Percentiles rank a stretch among this genome's conserved stretches.
Evolutionary conservation across 2,113 vertebrate species (phyloP).

Genomic region (Prionailurus viverrinus): DNA sequence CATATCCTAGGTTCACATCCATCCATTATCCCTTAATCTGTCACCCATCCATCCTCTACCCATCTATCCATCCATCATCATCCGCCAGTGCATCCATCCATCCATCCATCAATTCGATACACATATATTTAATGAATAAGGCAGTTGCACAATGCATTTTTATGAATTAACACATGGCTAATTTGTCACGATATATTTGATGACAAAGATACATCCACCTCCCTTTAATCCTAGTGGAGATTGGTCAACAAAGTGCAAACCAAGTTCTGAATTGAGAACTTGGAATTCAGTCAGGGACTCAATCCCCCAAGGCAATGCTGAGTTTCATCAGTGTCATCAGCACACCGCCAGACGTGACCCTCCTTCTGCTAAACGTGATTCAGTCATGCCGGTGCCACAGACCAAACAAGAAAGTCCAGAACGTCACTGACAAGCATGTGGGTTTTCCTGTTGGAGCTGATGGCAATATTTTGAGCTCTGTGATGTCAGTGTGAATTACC

Average conservation of each 20-base stretch:
- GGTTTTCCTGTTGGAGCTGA: constrained; percentile 65
- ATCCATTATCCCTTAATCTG: background rate
- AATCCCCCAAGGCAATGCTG: background rate
- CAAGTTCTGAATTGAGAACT: constrained; percentile 54
- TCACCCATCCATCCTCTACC: background rate
- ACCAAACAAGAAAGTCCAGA: background rate
- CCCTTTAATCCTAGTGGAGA: constrained; percentile 22
- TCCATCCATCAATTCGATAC: background rate
- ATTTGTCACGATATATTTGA: constrained; percentile 41
- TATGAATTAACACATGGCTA: background rate
- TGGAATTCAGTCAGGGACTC: background rate
- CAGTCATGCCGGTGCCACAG: background rate
- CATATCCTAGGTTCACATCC: background rate
- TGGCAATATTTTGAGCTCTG: background rate
- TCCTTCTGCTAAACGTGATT: constrained; percentile 29
- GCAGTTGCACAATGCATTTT: background rate
- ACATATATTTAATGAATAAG: background rate
- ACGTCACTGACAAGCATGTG: constrained; percentile 13
- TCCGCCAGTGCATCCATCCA: background rate
- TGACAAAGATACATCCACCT: background rate
- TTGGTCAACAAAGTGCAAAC: constrained; percentile 4
- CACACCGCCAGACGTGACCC: background rate
- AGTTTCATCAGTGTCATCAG: background rate
- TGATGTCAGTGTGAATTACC: background rate
- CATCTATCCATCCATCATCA: background rate